A percentile compares a stretch with the other conserved stretches of the same genome.
Conservation (phyloP, 2,797 vertebrate species). For the Sparus aurata region DNA sequence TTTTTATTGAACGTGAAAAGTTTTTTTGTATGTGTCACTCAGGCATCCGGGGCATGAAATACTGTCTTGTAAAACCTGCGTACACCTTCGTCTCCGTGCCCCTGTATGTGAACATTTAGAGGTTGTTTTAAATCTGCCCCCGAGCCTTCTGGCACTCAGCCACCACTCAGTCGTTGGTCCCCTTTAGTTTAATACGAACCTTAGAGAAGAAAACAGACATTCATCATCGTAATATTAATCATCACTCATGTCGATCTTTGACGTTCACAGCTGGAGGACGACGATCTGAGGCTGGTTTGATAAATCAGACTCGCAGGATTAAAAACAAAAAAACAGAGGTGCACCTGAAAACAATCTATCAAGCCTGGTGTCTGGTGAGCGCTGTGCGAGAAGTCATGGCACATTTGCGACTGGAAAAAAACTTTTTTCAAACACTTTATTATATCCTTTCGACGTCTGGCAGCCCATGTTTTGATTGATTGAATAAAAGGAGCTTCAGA, state of each 20-base stretch:
- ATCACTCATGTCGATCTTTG: slow-evolving; percentile 40
- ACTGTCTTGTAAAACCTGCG: slow-evolving; percentile 29
- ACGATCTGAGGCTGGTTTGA: slow-evolving; percentile 48
- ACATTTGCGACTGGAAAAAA: slow-evolving; percentile 21
- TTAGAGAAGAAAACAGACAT: slow-evolving; percentile 33
- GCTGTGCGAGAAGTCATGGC: slow-evolving; percentile 16
- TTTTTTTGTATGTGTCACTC: slow-evolving; percentile 29
- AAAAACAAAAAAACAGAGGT: slow-evolving; percentile 26
- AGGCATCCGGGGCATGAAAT: slow-evolving; percentile 44
- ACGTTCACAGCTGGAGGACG: slow-evolving; percentile 52
- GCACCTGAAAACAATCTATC: slow-evolving; percentile 64
- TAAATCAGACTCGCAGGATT: slow-evolving; percentile 41
- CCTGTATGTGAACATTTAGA: slow-evolving; percentile 33
- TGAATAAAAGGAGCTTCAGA: not conserved
- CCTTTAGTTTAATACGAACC: slow-evolving; percentile 22
- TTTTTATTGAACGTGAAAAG: not conserved
- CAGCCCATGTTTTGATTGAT: not conserved
- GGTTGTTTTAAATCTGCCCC: slow-evolving; percentile 42
- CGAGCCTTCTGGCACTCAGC: slow-evolving; percentile 22
- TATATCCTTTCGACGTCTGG: slow-evolving; percentile 1
- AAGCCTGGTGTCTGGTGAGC: slow-evolving; percentile 34
- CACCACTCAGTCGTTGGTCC: slow-evolving; percentile 20
- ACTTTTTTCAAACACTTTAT: slow-evolving; percentile 8
- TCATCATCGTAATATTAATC: slow-evolving; percentile 39
- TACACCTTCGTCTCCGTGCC: slow-evolving; percentile 19